phyloP scores from a whole-genome alignment of 1,140 invertebrate species.

The Leptinotarsa undecemlineata region DNA sequence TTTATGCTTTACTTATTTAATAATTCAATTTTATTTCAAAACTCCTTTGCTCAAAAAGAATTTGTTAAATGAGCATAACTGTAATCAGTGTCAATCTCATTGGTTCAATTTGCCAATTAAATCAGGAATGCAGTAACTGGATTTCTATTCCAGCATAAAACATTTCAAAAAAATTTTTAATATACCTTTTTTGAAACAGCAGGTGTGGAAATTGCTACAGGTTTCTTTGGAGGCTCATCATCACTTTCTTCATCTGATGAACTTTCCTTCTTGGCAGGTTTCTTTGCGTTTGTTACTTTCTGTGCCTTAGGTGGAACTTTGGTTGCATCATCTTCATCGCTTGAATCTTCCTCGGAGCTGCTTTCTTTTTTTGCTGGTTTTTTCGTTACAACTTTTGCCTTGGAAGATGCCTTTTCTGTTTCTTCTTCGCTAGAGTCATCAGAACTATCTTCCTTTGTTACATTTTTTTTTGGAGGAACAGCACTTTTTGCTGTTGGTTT shows the following conservation, averaged over 20 bases:
- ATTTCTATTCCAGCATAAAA: too few species aligned
- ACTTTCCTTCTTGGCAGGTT: slow-evolving; percentile 40
- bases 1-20: too few species aligned
- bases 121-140: too few species aligned
- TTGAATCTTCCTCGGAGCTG: slow-evolving; percentile 30
- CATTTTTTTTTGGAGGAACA: slow-evolving; percentile 12
- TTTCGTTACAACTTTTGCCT: slow-evolving; percentile 32
- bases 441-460: slow-evolving; percentile 40
- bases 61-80: too few species aligned
- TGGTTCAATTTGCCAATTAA: too few species aligned
- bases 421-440: slow-evolving; percentile 46
- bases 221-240: slow-evolving; percentile 32
- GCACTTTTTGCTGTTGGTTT: slow-evolving; percentile 13
- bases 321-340: slow-evolving; percentile 31
- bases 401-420: slow-evolving; percentile 4
- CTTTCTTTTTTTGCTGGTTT: slow-evolving; percentile 25
- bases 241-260: slow-evolving; percentile 44
- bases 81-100: too few species aligned
- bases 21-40: too few species aligned
- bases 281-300: background rate
- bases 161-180: background rate
- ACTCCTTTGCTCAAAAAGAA: too few species aligned
- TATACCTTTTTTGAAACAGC: background rate
- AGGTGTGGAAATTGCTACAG: slow-evolving; percentile 33
- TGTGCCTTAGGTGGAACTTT: slow-evolving; percentile 22